Conservation (phyloP, 2,888 invertebrate genomes). For the Strigamia crassipes region DNA sequence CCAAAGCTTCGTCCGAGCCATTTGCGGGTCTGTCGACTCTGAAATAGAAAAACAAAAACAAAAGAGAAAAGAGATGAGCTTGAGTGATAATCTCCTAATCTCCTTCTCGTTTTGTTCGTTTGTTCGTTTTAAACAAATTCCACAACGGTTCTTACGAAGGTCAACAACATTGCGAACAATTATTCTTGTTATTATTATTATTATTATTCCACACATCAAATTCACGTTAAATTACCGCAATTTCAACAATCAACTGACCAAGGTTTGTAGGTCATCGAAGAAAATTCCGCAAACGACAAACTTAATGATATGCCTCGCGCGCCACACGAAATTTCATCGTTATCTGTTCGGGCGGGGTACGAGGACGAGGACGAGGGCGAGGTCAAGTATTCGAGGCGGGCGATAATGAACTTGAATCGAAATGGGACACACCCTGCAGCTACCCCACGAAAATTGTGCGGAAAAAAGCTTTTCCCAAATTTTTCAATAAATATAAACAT, state of each 20-base stretch:
- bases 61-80: neutral
- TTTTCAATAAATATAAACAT: too few species aligned
- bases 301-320: neutral
- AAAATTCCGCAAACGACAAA: neutral
- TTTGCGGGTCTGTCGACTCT: conserved; percentile 16
- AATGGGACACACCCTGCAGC: neutral
- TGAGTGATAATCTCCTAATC: neutral
- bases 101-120: too few species aligned
- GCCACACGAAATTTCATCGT: neutral
- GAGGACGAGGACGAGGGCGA: neutral
- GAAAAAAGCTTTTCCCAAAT: too few species aligned
- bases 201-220: neutral
- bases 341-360: neutral
- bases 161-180: conserved; percentile 10
- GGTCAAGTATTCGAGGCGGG: neutral
- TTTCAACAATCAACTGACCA: neutral
- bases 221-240: neutral
- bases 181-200: too few species aligned
- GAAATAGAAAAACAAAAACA: conserved; percentile 15
- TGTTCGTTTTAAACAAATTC: neutral
- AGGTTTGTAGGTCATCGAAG: neutral
- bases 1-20: neutral
- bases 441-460: neutral
- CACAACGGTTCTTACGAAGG: neutral
- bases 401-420: conserved; percentile 15